phyloP scores from a whole-genome alignment of 2,113 vertebrate genomes.

The cattle (Bos taurus) region DNA sequence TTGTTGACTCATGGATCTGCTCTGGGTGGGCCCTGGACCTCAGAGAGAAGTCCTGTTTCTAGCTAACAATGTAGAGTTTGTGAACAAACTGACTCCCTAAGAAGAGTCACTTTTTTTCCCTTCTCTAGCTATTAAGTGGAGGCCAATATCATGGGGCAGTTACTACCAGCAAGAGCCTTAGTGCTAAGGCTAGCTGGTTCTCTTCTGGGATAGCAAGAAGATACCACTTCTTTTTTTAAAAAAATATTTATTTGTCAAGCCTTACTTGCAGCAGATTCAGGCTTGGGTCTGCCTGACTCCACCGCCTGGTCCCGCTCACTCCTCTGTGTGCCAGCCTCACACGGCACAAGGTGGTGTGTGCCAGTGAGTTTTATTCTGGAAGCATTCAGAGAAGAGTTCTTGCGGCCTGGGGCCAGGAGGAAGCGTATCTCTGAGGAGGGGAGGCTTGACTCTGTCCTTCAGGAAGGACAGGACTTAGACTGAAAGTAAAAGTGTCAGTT shows the following conservation, averaged over 20 bases:
- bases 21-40: neutral
- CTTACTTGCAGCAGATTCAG: neutral
- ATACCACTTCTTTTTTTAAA: neutral
- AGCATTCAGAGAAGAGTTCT: neutral
- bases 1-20: neutral
- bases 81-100: neutral
- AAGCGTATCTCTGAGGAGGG: neutral
- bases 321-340: rapidly evolving
- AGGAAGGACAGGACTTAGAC: neutral
- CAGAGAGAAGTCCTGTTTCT: neutral
- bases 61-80: neutral
- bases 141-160: neutral
- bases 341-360: too few relatives aligned
- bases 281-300: neutral
- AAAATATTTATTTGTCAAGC: neutral
- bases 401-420: neutral
- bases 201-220: neutral
- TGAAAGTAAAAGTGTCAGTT: neutral
- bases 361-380: neutral
- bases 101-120: neutral
- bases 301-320: rapidly evolving
- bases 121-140: neutral
- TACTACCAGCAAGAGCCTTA: neutral
- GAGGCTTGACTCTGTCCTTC: neutral
- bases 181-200: neutral